Evolutionary conservation across 2,113 vertebrate species (phyloP).

Genomic region (Picathartes gymnocephalus): DNA sequence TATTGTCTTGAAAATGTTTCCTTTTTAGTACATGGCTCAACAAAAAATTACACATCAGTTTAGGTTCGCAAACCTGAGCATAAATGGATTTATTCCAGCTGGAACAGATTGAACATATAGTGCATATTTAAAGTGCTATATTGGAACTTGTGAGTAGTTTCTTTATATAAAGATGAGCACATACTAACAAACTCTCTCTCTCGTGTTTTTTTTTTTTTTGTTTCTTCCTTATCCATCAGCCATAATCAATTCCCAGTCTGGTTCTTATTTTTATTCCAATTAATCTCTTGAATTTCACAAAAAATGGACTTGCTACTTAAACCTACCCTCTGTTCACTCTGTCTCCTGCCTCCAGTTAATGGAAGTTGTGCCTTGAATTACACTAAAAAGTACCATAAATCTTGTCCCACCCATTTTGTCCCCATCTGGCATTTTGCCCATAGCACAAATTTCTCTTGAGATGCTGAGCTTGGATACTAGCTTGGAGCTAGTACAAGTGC

Average conservation of each 20-base stretch:
- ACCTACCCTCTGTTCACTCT: neutral
- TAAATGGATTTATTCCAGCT: neutral
- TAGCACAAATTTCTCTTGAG: neutral
- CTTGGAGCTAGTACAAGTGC: neutral
- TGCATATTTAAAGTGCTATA: neutral
- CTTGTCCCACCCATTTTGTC: neutral
- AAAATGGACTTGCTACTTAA: neutral
- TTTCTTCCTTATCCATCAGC: neutral
- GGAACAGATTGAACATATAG: neutral
- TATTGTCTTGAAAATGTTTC: neutral
- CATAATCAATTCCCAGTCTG: neutral
- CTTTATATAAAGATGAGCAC: neutral
- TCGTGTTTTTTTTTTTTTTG: too few species aligned
- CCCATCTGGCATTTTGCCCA: neutral
- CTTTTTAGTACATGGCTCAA: neutral
- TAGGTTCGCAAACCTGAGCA: neutral
- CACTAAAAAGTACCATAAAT: neutral
- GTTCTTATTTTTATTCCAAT: neutral
- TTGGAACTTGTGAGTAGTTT: neutral
- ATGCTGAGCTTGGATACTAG: neutral
- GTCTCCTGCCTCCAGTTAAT: neutral
- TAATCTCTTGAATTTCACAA: neutral
- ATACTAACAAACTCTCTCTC: neutral
- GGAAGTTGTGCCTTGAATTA: neutral
- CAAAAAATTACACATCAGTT: neutral